Base-by-base conservation (phyloP, 2,888 invertebrate species). In the Acronicta psi region DNA sequence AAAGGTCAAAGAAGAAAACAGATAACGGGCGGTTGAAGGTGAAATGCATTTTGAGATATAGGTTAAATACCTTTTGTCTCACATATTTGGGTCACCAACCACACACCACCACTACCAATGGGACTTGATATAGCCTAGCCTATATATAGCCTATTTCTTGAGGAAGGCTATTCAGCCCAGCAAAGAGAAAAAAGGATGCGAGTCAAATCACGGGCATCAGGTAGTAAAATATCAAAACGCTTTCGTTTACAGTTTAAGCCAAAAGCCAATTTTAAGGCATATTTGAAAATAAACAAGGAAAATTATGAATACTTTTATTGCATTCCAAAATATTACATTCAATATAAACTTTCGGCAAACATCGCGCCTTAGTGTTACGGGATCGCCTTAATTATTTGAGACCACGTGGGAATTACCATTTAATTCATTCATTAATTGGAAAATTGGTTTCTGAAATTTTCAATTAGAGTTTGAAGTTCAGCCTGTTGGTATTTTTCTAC, bases 201-300 rank as follows among this genome's bases (percentile, higher is more conserved):
- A 20, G 20, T 2, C 3, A 20, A 20, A 20, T 5, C 20, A 20
- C 5, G 20, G 20, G 20, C n/a, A 20, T 20, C 5, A 5, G 20
- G 20, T 20, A 20, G n/a, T 25, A n/a, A n/a, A 34, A 3, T n/a
- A n/a, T 2, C 5, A 34, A 34, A 34, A 6, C 13, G 13, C n/a
- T 34, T 34, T 6, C 16, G 10, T 8, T 3, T 11, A 3, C 2
- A 11, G 2, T 2, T 13, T 53, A 17, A 7, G 0, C 57, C 62
- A 41, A 2, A 42, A 20, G n/a, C 16, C 43, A 68, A 53, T 51
- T 61, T 65, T 37, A 66, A 57, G 37, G 74, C 79, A 77, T 84
- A 81, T 80, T 85, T 77, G 70, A 76, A 81, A 82, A 85, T 83
- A 85, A 83, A 84, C 84, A 85, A 61, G 69, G 63, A 74, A 78